These are phyloP conservation scores for Epizoanthus ramosus DNA, from an alignment of 92 coral and sea anemone species.

Conservation along the genomic window DNA sequence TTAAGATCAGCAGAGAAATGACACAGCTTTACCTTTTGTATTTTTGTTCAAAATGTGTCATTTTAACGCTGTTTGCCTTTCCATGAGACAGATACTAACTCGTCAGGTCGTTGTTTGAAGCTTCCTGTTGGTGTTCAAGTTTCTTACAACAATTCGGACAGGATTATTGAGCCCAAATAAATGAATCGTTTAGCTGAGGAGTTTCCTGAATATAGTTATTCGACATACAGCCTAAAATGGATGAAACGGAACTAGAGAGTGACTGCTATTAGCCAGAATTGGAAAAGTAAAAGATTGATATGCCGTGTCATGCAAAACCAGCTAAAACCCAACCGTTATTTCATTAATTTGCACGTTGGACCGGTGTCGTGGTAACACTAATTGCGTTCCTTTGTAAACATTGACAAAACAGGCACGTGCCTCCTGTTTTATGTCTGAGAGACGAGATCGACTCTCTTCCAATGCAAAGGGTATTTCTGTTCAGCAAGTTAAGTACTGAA, in stretches of 20 bases:
- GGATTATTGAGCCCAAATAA: neutral
- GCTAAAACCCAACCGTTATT: neutral
- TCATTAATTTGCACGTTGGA: conserved; percentile 41
- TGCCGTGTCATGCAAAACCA: conserved; percentile 1
- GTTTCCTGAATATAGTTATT: too few species aligned
- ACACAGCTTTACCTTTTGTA: neutral
- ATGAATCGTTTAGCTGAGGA: neutral
- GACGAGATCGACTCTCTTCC: neutral
- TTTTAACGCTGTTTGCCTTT: neutral
- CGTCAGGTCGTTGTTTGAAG: neutral
- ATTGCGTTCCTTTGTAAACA: conserved; percentile 83
- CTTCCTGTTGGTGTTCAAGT: neutral
- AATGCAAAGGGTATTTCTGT: conserved; percentile 28
- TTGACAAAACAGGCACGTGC: conserved; percentile 76
- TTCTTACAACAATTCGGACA: neutral
- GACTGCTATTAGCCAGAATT: neutral
- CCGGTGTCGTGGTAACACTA: conserved; percentile 54
- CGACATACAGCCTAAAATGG: neutral
- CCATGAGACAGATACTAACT: neutral
- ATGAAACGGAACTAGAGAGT: neutral
- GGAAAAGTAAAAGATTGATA: neutral
- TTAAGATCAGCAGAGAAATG: neutral
- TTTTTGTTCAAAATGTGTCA: neutral
- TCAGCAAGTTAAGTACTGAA: neutral
- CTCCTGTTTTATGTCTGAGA: conserved; percentile 19